These are phyloP conservation scores for Gisinianus flammeolus DNA, from an alignment of 2,888 invertebrate genomes.

Conservation along the genomic window DNA sequence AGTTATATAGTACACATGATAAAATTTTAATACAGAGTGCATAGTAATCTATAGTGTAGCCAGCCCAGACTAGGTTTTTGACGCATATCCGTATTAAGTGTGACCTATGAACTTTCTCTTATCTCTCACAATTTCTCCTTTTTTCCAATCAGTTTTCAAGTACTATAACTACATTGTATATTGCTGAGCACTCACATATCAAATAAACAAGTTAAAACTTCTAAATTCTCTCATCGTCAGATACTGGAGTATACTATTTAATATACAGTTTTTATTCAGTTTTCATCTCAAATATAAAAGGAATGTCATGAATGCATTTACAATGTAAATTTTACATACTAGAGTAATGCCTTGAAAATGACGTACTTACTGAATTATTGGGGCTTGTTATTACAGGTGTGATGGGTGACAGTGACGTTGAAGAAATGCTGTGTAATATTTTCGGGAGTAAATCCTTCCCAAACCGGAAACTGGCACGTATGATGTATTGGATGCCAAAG, in stretches of 20 bases:
- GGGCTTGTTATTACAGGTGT: constrained; percentile 73
- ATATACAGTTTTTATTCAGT: no score
- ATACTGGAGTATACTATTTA: no score
- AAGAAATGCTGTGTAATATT: constrained; percentile 77
- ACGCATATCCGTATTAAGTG: not conserved
- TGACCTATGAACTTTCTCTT: not conserved
- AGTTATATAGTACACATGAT: no score
- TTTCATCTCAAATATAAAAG: no score
- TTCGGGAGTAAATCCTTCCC: constrained; percentile 78
- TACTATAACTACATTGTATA: no score
- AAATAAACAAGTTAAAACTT: no score
- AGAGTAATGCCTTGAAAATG: not conserved
- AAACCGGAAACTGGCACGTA: constrained; percentile 64
- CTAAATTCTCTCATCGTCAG: no score
- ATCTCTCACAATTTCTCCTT: not conserved
- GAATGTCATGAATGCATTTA: no score
- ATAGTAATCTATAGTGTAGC: no score
- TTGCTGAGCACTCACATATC: no score
- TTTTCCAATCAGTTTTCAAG: not conserved
- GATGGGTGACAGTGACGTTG: constrained; percentile 88
- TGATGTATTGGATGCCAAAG: constrained; percentile 79
- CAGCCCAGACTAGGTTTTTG: not conserved
- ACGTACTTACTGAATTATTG: not conserved
- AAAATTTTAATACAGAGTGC: no score
- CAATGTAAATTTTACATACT: no score